A percentile compares a stretch with the other conserved stretches of the same genome.
phyloP scores from a whole-genome alignment of 2,888 invertebrate genomes.

The Dastarcus helophoroides region DNA sequence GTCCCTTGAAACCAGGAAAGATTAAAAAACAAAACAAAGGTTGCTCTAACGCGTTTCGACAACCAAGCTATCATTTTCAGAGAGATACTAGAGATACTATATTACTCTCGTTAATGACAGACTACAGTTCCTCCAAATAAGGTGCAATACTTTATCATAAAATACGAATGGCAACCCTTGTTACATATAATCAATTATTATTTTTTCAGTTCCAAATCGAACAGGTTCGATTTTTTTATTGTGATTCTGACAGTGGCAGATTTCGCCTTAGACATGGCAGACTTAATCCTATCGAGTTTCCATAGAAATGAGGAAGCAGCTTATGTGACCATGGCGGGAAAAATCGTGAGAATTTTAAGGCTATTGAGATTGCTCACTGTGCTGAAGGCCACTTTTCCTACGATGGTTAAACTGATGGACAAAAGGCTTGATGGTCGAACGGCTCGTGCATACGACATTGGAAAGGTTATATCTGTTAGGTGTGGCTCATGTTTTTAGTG shows the following conservation, averaged over 20 bases:
- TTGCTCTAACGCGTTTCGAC: no score
- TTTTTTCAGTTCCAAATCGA: conserved; percentile 4
- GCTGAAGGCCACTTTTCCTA: conserved; percentile 4
- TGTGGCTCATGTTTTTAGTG: neutral
- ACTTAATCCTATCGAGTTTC: conserved; percentile 2
- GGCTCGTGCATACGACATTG: conserved; percentile 8
- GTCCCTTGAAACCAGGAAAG: no score
- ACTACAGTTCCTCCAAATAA: no score
- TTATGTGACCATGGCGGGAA: no score
- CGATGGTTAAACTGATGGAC: conserved; percentile 6
- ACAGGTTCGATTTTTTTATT: neutral
- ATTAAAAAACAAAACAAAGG: no score
- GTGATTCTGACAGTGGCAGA: neutral
- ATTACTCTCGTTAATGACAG: no score
- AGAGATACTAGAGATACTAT: no score
- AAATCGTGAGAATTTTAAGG: conserved; percentile 1
- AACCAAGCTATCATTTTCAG: no score
- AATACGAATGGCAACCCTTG: no score
- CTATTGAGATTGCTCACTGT: conserved; percentile 3
- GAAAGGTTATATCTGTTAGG: conserved; percentile 4
- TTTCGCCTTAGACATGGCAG: conserved; percentile 1
- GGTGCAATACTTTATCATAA: no score
- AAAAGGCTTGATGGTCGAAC: conserved; percentile 2
- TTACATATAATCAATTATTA: no score
- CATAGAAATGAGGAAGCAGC: no score